A percentile compares a stretch with the other conserved stretches of the same genome.
Evolutionary conservation across 2,797 vertebrate species (phyloP).

Genomic region (Darevskia mixta): DNA sequence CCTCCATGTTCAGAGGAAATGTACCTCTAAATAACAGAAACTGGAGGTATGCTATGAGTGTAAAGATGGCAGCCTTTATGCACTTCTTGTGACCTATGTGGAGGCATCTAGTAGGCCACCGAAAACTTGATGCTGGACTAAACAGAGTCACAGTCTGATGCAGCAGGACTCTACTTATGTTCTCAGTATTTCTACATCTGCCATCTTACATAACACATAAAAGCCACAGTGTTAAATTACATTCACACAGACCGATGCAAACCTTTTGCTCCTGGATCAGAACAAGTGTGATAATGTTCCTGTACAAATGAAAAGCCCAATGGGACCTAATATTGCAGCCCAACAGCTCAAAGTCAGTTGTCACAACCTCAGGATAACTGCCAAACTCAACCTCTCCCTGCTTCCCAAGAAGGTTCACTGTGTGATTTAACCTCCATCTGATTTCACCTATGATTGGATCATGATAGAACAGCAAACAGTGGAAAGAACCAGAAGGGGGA

Average conservation of each 20-base stretch:
- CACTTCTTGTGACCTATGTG: not conserved
- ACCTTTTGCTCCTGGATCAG: not conserved
- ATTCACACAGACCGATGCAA: not conserved
- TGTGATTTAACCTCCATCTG: slow-evolving; percentile 63
- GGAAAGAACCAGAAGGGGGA: not conserved
- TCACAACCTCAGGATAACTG: slow-evolving; percentile 48
- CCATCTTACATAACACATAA: not conserved
- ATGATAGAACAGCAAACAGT: slow-evolving; percentile 45
- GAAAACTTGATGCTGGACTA: not conserved
- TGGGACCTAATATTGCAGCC: slow-evolving; percentile 27
- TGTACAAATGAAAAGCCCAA: slow-evolving; percentile 25
- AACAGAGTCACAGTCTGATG: not conserved
- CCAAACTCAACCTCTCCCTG: slow-evolving; percentile 6
- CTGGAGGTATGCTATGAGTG: not conserved
- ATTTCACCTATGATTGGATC: slow-evolving; percentile 42
- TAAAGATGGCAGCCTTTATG: not conserved
- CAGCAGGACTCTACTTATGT: not conserved
- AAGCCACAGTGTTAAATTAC: not conserved
- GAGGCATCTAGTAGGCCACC: not conserved
- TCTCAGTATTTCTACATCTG: rapidly evolving
- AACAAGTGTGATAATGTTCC: not conserved
- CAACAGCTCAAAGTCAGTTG: slow-evolving; percentile 46
- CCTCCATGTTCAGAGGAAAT: not conserved
- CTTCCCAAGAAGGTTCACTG: slow-evolving; percentile 8
- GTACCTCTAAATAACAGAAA: not conserved